Evolutionary conservation across 2,797 vertebrate species (phyloP).

Genomic region (Notoglanidium macrostoma): DNA sequence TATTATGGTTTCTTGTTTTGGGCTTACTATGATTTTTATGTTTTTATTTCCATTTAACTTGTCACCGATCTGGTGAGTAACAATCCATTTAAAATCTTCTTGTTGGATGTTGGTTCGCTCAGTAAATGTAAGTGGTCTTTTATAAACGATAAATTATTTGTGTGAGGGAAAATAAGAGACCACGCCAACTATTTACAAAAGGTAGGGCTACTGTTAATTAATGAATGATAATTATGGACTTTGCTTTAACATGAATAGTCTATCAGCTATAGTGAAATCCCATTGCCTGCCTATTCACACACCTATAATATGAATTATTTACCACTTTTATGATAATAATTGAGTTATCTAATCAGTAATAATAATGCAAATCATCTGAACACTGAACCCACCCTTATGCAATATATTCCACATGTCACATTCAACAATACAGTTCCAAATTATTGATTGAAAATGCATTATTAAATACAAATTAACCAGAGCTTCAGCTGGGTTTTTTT

Average conservation of each 20-base stretch:
- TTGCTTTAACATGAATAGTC: too few relatives aligned
- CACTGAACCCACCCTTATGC: too few relatives aligned
- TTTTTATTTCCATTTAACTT: background rate
- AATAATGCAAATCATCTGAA: too few relatives aligned
- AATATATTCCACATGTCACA: too few relatives aligned
- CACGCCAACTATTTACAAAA: background rate
- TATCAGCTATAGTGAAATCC: background rate
- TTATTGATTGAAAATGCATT: too few relatives aligned
- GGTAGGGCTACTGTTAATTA: background rate
- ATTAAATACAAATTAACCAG: background rate
- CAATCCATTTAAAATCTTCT: background rate
- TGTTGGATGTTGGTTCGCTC: background rate
- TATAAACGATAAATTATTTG: background rate
- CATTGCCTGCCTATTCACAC: background rate
- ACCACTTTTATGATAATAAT: too few relatives aligned
- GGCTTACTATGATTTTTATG: background rate
- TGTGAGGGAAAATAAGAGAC: background rate
- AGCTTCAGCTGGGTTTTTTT: background rate
- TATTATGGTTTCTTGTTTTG: too few relatives aligned
- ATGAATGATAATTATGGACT: background rate
- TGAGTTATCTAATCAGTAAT: too few relatives aligned
- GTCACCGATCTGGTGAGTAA: background rate
- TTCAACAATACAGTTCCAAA: too few relatives aligned
- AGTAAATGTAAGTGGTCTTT: background rate
- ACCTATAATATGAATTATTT: too few relatives aligned